phyloP scores from a whole-genome alignment of 1,140 invertebrate genomes.

The Pseudomyrmex sp. region DNA sequence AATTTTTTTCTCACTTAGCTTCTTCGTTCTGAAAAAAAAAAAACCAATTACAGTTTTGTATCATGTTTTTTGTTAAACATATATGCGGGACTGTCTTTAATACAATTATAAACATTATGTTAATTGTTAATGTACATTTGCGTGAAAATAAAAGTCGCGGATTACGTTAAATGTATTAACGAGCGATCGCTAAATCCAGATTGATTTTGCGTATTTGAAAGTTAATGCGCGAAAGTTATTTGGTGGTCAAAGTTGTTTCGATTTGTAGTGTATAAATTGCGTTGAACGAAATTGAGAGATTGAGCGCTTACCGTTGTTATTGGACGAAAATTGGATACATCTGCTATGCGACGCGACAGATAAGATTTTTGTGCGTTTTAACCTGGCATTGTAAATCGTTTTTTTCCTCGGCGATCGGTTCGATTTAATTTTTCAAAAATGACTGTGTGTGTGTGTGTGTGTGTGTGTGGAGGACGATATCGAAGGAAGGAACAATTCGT shows the following conservation, averaged over 20 bases:
- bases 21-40: no score
- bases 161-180: neutral
- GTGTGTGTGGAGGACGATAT: neutral
- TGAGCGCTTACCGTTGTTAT: neutral
- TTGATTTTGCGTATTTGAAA: neutral
- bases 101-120: no score
- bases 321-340: constrained; percentile 28
- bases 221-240: neutral
- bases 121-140: no score
- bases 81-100: no score
- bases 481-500: neutral
- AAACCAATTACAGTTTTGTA: no score
- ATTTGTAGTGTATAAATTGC: neutral
- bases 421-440: constrained; percentile 23
- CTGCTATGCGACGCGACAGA: neutral
- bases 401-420: neutral
- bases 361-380: constrained; percentile 9
- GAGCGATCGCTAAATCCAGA: neutral
- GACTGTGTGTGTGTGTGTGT: neutral
- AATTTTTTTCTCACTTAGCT: no score
- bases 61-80: no score
- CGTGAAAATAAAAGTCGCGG: no score
- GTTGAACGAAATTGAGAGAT: neutral
- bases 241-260: neutral
- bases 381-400: neutral